These are phyloP conservation scores for Pantala flavescens DNA, from an alignment of 1,140 invertebrate species.

Conservation along the genomic window DNA sequence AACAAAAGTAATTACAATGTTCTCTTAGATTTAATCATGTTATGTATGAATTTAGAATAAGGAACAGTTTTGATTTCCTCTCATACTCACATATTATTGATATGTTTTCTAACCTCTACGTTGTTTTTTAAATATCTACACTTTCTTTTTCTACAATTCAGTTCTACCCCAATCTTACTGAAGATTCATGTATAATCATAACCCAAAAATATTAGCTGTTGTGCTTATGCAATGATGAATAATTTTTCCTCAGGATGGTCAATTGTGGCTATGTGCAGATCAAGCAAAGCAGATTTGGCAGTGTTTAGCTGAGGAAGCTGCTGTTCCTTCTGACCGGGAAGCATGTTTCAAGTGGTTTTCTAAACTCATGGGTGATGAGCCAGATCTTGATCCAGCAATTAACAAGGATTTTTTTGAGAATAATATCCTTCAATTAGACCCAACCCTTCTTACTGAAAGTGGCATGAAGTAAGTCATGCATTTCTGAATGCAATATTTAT, in stretches of 20 bases:
- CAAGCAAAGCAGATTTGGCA: constrained; percentile 97
- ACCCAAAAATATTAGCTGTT: too few species aligned
- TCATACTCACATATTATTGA: too few species aligned
- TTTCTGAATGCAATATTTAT: constrained; percentile 10
- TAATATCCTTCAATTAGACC: constrained; percentile 87
- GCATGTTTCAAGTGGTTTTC: constrained; percentile 98
- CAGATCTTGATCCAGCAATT: constrained; percentile 91
- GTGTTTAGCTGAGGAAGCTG: constrained; percentile 85
- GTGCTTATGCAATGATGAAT: not conserved
- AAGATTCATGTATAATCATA: not conserved
- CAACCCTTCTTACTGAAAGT: constrained; percentile 82
- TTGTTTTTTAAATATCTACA: too few species aligned
- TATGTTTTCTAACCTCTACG: too few species aligned
- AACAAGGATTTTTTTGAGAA: constrained; percentile 94
- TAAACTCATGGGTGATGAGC: constrained; percentile 96
- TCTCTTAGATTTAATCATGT: too few species aligned
- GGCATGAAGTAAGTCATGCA: constrained; percentile 69
- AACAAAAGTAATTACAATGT: too few species aligned
- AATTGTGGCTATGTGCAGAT: constrained; percentile 89
- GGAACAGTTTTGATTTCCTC: too few species aligned
- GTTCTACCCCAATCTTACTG: too few species aligned
- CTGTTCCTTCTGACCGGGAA: constrained; percentile 84
- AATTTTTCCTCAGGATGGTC: constrained; percentile 57
- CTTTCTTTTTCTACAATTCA: too few species aligned
- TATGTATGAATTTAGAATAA: too few species aligned